phyloP scores from a whole-genome alignment of 1,140 invertebrate genomes.

The Drosophila ananassae region DNA sequence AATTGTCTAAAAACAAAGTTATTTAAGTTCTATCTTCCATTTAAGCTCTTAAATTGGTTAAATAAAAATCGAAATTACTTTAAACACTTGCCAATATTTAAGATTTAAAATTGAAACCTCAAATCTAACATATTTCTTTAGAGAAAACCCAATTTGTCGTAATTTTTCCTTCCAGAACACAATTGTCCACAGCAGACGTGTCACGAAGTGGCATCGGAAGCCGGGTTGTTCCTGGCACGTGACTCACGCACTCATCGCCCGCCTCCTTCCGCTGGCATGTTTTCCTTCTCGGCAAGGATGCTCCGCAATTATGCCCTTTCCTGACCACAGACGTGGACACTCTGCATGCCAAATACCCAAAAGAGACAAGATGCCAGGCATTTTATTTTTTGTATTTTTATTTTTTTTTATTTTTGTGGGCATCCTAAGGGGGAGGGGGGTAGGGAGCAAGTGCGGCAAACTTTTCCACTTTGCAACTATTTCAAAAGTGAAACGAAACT shows the following conservation, averaged over 20 bases:
- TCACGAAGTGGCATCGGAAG: conserved; percentile 2
- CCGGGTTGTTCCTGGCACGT: conserved; percentile 7
- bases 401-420: background rate
- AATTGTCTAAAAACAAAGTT: too few relatives aligned
- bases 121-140: too few relatives aligned
- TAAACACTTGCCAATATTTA: too few relatives aligned
- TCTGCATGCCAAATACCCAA: conserved; percentile 70
- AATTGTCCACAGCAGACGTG: background rate
- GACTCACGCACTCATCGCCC: conserved; percentile 15
- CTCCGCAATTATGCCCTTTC: conserved; percentile 48
- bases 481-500: conserved; percentile 81
- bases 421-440: background rate
- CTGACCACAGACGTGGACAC: conserved; percentile 67
- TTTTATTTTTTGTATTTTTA: background rate
- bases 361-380: background rate
- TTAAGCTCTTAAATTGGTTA: too few relatives aligned
- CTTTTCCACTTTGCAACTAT: conserved; percentile 83
- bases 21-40: too few relatives aligned
- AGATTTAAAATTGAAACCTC: too few relatives aligned
- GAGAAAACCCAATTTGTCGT: background rate
- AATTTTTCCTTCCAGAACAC: background rate
- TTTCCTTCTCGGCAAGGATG: conserved; percentile 20
- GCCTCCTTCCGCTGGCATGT: background rate
- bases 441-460: conserved; percentile 62
- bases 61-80: too few relatives aligned